Evolutionary conservation across 2,113 vertebrate genomes (phyloP), one percentile per base, ranked within the genome.

Genomic region (Callorhinus ursinus): DNA sequence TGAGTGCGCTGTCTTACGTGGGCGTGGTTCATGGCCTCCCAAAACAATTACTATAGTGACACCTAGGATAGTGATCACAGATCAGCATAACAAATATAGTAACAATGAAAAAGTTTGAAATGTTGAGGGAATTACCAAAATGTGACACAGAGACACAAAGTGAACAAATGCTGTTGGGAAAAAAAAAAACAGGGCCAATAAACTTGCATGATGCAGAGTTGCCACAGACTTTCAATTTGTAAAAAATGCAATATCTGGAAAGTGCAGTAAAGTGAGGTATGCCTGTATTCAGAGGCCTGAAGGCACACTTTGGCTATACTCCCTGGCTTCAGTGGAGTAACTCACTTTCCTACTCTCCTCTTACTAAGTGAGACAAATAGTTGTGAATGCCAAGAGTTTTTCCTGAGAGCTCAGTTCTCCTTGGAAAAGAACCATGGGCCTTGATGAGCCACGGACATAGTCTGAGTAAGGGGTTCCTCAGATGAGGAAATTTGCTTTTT

Each of bases 341-440:
- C n/a, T 96, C 21, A 22, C 57, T 92, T 42, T 57, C 18, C 26
- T 88, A 19, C 4, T 63, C 84, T 88, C 46, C 55, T 10, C 22
- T 77, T 94, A 80, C 33, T 61, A 88, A 92, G 28, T 49, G 57
- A 82, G 61, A 80, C 77, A 51, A 67, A 63, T 5, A 89, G 53
- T 79, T 76, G 26, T 72, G 46, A 61, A 31, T 39, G 31, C 72
- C 31, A 71, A 7, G 63, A 84, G 16, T 72, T 95, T 92, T 90
- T 72, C 31, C 65, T 90, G 74, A 94, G 69, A 77, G 28, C 31
- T 36, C 57, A 57, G n/a, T 93, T 91, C 46, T 95, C 3, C 28
- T 85, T 93, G 87, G 89, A 93, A 94, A 95, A 42, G 69, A 65
- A 5, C 46, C 53, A 18, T 57, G 69, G 85, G 61, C 51, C 69